Evolutionary conservation across 2,888 invertebrate genomes (phyloP).

Genomic region (Thumatha senex): DNA sequence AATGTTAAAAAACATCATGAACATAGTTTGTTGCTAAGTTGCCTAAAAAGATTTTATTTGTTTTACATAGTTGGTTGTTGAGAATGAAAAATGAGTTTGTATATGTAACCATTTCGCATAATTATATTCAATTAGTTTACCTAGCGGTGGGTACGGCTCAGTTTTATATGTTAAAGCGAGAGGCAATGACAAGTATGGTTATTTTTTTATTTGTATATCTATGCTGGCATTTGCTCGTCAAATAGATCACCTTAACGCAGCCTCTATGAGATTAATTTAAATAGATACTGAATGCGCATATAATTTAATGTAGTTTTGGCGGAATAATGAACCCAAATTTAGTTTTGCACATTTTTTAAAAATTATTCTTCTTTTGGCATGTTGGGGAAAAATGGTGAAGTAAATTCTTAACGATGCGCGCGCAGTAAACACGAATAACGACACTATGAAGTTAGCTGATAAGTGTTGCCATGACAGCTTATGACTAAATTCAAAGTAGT

Average conservation of each 20-base stretch:
- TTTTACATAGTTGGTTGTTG: slow-evolving; percentile 1
- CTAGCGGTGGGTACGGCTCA: background rate
- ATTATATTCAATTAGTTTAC: slow-evolving; percentile 27
- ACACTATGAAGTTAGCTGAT: no score
- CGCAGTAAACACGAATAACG: no score
- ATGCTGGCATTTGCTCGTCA: slow-evolving; percentile 7
- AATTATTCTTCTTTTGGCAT: no score
- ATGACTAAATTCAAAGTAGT: no score
- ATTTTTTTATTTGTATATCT: slow-evolving; percentile 11
- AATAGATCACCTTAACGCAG: slow-evolving; percentile 11
- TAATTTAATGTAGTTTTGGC: background rate
- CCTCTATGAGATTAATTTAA: slow-evolving; percentile 10
- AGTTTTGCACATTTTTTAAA: no score
- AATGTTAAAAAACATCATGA: slow-evolving; percentile 41
- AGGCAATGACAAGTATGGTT: slow-evolving; percentile 4
- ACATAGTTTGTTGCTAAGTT: slow-evolving; percentile 65
- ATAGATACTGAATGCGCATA: slow-evolving; percentile 1
- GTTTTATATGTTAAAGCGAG: background rate
- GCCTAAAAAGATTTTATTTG: slow-evolving; percentile 50
- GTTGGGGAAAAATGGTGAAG: no score
- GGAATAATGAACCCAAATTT: no score
- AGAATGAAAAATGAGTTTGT: slow-evolving; percentile 4
- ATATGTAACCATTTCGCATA: slow-evolving; percentile 16
- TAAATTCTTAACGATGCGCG: no score
- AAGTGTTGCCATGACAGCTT: no score